A percentile compares a stretch with the other conserved stretches of the same genome.
Evolutionary conservation across 2,113 vertebrate genomes (phyloP).

Genomic region (Coptodon bakossiorum): DNA sequence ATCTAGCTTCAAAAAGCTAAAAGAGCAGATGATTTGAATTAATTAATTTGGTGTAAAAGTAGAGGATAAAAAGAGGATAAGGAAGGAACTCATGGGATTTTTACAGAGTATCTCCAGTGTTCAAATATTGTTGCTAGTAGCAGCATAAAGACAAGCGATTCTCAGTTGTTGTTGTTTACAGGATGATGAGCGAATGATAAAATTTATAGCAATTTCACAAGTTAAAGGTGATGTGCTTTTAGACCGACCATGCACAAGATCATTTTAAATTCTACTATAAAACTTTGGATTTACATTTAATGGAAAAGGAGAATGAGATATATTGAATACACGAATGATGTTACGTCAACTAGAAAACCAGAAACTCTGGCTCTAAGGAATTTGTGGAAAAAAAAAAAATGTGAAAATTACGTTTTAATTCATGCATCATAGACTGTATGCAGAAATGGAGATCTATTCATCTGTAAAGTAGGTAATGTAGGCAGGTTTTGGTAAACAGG

Average conservation of each 20-base stretch:
- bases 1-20: constrained; percentile 5
- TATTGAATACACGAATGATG: neutral
- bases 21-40: neutral
- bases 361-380: neutral
- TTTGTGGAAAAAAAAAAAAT: neutral
- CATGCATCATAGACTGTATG: neutral
- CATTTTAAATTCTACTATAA: constrained; percentile 16
- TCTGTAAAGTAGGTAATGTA: neutral
- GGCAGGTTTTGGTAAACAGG: neutral
- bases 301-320: neutral
- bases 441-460: neutral
- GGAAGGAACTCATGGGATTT: neutral
- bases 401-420: neutral
- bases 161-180: constrained; percentile 13
- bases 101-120: neutral
- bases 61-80: neutral
- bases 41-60: neutral
- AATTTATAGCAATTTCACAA: neutral
- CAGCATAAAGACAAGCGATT: neutral
- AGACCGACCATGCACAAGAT: neutral
- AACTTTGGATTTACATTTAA: neutral
- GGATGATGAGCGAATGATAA: constrained; percentile 1
- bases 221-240: constrained; percentile 6
- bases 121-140: neutral
- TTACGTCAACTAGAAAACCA: neutral